Conservation (phyloP, 2,113 vertebrate species). For the Burhinus bistriatus region DNA sequence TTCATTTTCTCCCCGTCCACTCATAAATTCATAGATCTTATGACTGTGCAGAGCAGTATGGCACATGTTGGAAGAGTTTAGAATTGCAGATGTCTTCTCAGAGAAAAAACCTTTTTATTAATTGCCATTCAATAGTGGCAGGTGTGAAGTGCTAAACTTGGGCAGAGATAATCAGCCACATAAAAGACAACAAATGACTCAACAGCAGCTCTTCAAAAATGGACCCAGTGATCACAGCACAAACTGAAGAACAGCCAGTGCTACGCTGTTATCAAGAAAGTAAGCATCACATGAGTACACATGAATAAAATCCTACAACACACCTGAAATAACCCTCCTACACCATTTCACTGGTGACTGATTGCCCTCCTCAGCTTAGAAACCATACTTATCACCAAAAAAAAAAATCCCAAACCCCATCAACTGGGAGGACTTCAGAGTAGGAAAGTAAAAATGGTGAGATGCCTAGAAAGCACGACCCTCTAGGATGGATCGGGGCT, state of each 20-base stretch:
- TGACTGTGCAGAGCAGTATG: rapidly evolving
- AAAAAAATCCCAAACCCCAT: neutral
- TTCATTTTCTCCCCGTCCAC: neutral
- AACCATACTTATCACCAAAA: neutral
- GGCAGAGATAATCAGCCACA: neutral
- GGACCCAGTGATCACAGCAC: neutral
- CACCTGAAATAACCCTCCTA: neutral
- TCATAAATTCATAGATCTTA: neutral
- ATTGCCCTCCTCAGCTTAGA: neutral
- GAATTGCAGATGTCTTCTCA: neutral
- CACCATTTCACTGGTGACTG: neutral
- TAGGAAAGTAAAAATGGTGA: neutral
- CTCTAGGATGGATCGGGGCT: neutral
- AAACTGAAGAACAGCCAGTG: neutral
- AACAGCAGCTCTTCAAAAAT: neutral
- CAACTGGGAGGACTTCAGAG: neutral
- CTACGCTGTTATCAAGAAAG: no score
- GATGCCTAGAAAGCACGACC: neutral
- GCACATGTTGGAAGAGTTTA: neutral
- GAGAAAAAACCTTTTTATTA: neutral
- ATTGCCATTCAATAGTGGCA: neutral
- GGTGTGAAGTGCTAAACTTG: neutral
- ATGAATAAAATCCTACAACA: neutral
- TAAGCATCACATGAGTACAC: rapidly evolving
- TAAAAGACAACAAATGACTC: neutral